Conservation (phyloP, 2,888 invertebrate genomes). For the Pyrochroa serraticornis region DNA sequence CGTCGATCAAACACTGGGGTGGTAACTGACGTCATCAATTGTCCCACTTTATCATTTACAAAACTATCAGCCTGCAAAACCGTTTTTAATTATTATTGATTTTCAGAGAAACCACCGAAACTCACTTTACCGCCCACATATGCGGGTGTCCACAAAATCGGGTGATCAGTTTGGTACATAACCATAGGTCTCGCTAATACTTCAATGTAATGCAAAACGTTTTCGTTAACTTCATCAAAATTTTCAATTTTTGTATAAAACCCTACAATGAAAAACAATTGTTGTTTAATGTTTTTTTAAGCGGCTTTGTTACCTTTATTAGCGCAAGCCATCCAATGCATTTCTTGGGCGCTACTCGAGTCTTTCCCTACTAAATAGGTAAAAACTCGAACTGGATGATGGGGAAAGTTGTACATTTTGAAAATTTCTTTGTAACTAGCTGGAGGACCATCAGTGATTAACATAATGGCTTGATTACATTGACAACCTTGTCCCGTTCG, state of each 20-base stretch:
- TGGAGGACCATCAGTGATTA: conserved; percentile 93
- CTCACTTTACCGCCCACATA: conserved; percentile 83
- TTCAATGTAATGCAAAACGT: conserved; percentile 92
- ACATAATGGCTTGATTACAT: conserved; percentile 98
- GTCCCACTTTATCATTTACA: conserved; percentile 72
- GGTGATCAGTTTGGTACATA: conserved; percentile 89
- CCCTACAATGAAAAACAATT: conserved; percentile 64
- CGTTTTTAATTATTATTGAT: not conserved
- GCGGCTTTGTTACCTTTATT: conserved; percentile 81
- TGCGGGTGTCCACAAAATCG: conserved; percentile 94
- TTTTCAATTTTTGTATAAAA: conserved; percentile 90
- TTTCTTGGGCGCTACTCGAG: conserved; percentile 81
- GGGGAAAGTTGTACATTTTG: conserved; percentile 86
- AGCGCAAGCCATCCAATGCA: conserved; percentile 94
- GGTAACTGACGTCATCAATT: conserved; percentile 91
- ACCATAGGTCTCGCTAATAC: conserved; percentile 97
- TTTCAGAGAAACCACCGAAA: conserved; percentile 2
- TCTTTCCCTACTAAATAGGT: conserved; percentile 95
- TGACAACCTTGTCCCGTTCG: conserved; percentile 85
- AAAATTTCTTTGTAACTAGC: conserved; percentile 69
- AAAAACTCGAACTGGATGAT: conserved; percentile 93
- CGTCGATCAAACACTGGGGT: conserved; percentile 94
- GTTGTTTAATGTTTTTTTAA: not conserved
- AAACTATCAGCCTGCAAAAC: conserved; percentile 68
- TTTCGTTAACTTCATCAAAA: conserved; percentile 85